Conservation (phyloP, 2,113 vertebrate species). For the Empidonax traillii region DNA sequence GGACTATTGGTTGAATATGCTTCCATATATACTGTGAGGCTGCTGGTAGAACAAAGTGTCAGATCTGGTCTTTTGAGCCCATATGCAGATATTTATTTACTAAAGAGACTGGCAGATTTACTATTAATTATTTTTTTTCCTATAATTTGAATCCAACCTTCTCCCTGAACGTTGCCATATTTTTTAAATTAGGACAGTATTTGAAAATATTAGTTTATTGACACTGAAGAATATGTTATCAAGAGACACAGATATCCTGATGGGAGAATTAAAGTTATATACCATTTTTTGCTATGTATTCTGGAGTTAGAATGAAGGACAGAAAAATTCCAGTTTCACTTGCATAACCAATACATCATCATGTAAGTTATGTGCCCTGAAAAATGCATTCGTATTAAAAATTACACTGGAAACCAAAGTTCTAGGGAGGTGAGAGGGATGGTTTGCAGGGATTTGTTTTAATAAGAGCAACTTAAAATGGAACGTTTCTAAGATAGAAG, state of each 20-base stretch:
- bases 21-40: not conserved
- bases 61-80: not conserved
- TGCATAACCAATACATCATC: not conserved
- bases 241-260: not conserved
- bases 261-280: not conserved
- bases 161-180: not conserved
- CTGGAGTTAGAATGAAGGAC: not conserved
- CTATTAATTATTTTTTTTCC: not conserved
- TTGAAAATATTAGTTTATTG: not conserved
- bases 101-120: not conserved
- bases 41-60: not conserved
- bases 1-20: not conserved
- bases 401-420: not conserved
- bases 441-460: not conserved
- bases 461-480: not conserved
- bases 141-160: not conserved
- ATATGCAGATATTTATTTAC: not conserved
- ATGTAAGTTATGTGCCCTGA: not conserved
- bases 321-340: not conserved
- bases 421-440: rapidly evolving
- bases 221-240: not conserved
- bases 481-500: not conserved
- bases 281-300: not conserved
- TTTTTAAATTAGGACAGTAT: not conserved
- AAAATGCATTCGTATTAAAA: not conserved